These are phyloP conservation scores for Leptopilina drosophilae DNA, from an alignment of 2,888 invertebrate genomes.

Conservation along the genomic window DNA sequence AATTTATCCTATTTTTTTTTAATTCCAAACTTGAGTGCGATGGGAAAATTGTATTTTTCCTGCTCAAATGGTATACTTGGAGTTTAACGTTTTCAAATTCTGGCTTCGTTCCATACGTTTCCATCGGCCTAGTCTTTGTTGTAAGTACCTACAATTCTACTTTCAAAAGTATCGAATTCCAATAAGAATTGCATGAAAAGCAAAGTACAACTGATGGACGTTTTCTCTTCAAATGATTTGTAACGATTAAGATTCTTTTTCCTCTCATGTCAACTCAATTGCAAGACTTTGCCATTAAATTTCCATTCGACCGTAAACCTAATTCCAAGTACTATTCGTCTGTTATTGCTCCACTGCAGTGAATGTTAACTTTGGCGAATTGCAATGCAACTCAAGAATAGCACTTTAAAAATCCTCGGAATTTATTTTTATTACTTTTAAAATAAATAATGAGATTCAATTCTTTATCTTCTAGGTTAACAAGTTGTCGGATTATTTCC, in stretches of 20 bases:
- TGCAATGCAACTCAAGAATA: too few relatives aligned
- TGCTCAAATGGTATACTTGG: constrained; percentile 60
- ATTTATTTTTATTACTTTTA: too few relatives aligned
- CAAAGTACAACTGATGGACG: constrained; percentile 57
- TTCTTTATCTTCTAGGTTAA: too few relatives aligned
- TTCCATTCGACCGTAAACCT: constrained; percentile 52
- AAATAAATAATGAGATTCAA: too few relatives aligned
- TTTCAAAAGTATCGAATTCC: constrained; percentile 69
- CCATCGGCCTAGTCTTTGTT: constrained; percentile 52
- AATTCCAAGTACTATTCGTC: constrained; percentile 22
- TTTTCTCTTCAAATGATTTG: constrained; percentile 57
- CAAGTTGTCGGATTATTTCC: too few relatives aligned
- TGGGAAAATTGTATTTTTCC: constrained; percentile 67
- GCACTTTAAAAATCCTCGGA: too few relatives aligned
- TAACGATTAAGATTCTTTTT: constrained; percentile 57
- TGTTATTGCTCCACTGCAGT: too few relatives aligned
- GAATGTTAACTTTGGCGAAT: too few relatives aligned
- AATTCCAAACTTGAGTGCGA: constrained; percentile 53
- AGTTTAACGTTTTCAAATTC: constrained; percentile 70
- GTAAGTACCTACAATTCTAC: constrained; percentile 45
- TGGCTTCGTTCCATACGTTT: constrained; percentile 70
- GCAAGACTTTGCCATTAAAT: constrained; percentile 53
- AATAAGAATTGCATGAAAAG: constrained; percentile 67
- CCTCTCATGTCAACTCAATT: constrained; percentile 55
- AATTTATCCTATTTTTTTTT: constrained; percentile 43